Evolutionary conservation across 2,888 invertebrate species (phyloP).

Genomic region (Cephonodes hylas): DNA sequence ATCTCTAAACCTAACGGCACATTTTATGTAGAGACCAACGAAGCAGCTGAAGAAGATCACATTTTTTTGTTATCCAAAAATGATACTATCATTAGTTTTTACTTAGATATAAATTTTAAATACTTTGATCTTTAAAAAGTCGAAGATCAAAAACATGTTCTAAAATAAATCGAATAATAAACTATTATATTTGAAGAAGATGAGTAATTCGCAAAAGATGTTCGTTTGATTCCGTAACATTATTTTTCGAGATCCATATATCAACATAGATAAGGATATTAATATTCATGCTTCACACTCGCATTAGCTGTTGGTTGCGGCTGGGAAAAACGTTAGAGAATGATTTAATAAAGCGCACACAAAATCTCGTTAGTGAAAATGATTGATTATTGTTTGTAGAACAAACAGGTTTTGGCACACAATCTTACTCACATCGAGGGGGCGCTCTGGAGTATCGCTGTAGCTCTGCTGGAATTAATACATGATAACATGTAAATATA

Average conservation of each 20-base stretch:
- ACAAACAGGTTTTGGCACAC: constrained; percentile 55
- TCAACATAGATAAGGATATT: not conserved
- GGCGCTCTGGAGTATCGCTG: not conserved
- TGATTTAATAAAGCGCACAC: constrained; percentile 5
- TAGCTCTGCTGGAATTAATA: constrained; percentile 17
- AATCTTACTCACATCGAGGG: constrained; percentile 68
- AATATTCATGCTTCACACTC: not conserved
- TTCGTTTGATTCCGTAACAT: not conserved
- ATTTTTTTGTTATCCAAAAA: too few relatives aligned
- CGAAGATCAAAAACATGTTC: not conserved
- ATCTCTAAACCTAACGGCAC: too few relatives aligned
- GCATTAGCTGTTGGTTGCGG: not conserved
- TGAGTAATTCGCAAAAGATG: not conserved
- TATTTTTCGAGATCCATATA: not conserved
- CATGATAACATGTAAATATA: not conserved
- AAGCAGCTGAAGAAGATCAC: too few relatives aligned
- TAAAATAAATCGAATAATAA: too few relatives aligned
- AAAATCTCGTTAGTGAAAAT: constrained; percentile 24
- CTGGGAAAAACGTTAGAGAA: constrained; percentile 18
- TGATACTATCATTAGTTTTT: too few relatives aligned
- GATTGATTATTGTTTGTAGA: constrained; percentile 67
- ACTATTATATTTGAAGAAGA: too few relatives aligned
- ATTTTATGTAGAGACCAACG: too few relatives aligned
- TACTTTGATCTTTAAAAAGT: too few relatives aligned
- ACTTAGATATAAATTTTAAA: too few relatives aligned